Base-by-base conservation (phyloP, 1,140 invertebrate species). In the Nymphalis io region DNA sequence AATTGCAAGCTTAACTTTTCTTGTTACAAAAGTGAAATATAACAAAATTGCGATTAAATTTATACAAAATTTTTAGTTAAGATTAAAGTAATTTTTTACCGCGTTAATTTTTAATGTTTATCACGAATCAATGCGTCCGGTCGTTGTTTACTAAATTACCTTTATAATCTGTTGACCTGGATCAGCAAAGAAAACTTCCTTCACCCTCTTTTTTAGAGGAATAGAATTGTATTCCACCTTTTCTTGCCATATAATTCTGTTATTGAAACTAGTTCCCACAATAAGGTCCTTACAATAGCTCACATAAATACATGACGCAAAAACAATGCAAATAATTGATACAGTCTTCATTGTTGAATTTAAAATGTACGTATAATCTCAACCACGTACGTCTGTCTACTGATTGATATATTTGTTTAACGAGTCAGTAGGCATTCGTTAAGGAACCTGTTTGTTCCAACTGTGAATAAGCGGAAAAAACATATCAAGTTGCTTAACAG, bases 181-280 rank as follows among this genome's bases (percentile, higher is more conserved):
- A 76, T 91, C 89, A 1, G 86, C 86, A 51, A 71, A 91, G 75
- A 91, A 91, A 21, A 87, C 84, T 72, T 91, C 89, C 65, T 91
- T 91, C 23, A 91, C 89, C 64, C 89, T 81, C 60, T 91, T 91
- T 70, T 89, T 91, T 0, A 91, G 57, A 8, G 87, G 89, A 33
- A 91, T 89, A 4, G 87, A 68, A 60, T 84, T 89, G 65, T 91
- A 91, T 63, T 89, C 89, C 3, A 83, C 84, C 64, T 91, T 91
- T 64, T 89, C 78, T 70, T 88, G 84, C 79, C 81, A 86, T 13
- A 89, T 57, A 18, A 91, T 69, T 74, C 87, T 77, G 60, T 80
- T 80, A 68, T 89, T 91, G 61, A 84, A 89, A 75, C 85, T 89
- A 6, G 85, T 85, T 13, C 89, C 89, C n/a, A 89, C 82, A 38